Conservation (phyloP, 2,113 vertebrate genomes). For the Miniopterus natalensis region DNA sequence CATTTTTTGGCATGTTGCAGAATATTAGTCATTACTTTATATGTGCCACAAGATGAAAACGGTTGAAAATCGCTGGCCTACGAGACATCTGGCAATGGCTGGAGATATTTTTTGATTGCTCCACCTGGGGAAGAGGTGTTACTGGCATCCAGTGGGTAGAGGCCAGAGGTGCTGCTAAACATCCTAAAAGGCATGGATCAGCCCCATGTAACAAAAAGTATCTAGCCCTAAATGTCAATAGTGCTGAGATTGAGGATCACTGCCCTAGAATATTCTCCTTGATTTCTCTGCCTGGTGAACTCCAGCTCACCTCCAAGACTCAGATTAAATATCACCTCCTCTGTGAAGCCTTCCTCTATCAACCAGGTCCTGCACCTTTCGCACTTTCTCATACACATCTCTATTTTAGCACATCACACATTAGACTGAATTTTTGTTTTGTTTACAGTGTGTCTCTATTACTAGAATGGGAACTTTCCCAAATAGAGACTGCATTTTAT, state of each 20-base stretch:
- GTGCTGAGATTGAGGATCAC: not conserved
- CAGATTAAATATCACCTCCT: not conserved
- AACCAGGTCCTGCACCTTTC: not conserved
- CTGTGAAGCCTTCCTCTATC: not conserved
- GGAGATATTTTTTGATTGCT: not conserved
- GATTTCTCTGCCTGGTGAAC: constrained; percentile 6
- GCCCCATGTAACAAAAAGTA: not conserved
- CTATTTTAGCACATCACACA: not conserved
- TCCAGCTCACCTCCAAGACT: not conserved
- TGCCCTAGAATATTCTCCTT: not conserved
- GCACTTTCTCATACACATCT: not conserved
- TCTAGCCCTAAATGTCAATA: not conserved
- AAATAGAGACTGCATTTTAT: not conserved
- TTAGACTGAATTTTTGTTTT: not conserved
- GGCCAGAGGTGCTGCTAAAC: not conserved
- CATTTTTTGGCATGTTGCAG: not conserved
- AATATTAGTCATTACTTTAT: not conserved
- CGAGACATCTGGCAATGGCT: not conserved
- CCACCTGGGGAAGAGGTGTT: not conserved
- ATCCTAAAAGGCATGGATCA: not conserved
- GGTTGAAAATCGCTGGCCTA: not conserved
- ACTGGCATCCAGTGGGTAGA: not conserved
- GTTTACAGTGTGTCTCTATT: not conserved
- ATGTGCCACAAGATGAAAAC: not conserved
- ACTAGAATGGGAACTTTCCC: not conserved